Evolutionary conservation across 2,113 vertebrate species (phyloP).

Genomic region (Cynocephalus volans): DNA sequence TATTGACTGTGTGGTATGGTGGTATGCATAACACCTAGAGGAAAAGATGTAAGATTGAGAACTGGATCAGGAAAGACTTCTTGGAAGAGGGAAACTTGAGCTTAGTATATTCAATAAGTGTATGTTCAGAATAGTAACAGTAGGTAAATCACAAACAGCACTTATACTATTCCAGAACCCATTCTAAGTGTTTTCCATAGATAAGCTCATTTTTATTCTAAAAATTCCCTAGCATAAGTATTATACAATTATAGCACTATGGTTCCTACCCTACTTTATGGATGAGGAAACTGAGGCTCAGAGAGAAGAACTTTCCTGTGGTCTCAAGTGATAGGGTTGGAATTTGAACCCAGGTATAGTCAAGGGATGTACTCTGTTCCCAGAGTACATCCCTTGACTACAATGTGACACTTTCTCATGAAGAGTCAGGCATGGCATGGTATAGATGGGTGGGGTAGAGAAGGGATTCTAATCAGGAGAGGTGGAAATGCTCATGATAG

Average conservation of each 20-base stretch:
- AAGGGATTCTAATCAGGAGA: not conserved
- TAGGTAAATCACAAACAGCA: not conserved
- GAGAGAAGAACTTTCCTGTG: not conserved
- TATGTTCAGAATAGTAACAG: not conserved
- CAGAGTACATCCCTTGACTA: not conserved
- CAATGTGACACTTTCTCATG: not conserved
- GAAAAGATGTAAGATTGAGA: not conserved
- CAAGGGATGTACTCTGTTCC: too few relatives aligned
- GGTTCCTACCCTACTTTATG: not conserved
- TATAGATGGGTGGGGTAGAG: not conserved
- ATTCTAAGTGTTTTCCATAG: not conserved
- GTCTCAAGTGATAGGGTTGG: not conserved
- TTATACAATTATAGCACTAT: not conserved
- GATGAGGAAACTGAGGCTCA: not conserved
- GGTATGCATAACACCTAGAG: not conserved
- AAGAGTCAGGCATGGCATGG: not conserved
- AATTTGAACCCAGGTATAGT: not conserved
- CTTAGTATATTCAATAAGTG: not conserved
- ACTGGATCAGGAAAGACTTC: not conserved
- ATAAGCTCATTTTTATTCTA: conserved; percentile 9
- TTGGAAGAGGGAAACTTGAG: not conserved
- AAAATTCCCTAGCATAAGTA: not conserved
- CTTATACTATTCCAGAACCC: not conserved
- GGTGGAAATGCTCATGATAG: not conserved
- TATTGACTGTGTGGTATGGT: not conserved